Conservation (phyloP, 2,888 invertebrate genomes). For the Pilophorus perplexus region DNA sequence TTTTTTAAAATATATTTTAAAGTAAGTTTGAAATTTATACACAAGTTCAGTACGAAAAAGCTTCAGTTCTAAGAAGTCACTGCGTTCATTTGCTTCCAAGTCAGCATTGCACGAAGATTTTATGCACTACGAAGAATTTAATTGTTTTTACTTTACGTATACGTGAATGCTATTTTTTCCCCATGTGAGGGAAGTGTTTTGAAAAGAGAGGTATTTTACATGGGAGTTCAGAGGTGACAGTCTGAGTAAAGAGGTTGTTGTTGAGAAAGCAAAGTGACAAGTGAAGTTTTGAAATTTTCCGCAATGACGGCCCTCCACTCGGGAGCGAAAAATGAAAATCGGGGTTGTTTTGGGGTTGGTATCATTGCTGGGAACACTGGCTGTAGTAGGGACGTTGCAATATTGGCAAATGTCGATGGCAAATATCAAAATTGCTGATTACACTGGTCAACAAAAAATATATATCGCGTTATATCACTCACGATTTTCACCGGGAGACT, state of each 20-base stretch:
- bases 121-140: constrained; percentile 27
- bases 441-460: too few relatives aligned
- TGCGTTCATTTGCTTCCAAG: constrained; percentile 10
- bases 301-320: too few relatives aligned
- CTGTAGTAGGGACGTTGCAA: too few relatives aligned
- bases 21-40: constrained; percentile 2
- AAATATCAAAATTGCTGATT: too few relatives aligned
- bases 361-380: too few relatives aligned
- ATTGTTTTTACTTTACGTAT: constrained; percentile 31
- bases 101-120: constrained; percentile 24
- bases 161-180: constrained; percentile 8
- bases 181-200: background rate
- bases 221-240: constrained; percentile 8
- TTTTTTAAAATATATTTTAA: constrained; percentile 14
- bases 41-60: constrained; percentile 30
- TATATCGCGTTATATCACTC: too few relatives aligned
- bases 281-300: background rate
- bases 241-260: background rate
- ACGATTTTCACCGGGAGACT: too few relatives aligned
- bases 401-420: too few relatives aligned
- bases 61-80: constrained; percentile 40
- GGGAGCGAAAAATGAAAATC: too few relatives aligned
- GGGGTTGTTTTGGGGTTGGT: too few relatives aligned
- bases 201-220: constrained; percentile 3
- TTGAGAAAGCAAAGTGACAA: constrained; percentile 19